A percentile compares a stretch with the other conserved stretches of the same genome.
phyloP scores from a whole-genome alignment of 2,113 vertebrate genomes.

The Otus sunia region DNA sequence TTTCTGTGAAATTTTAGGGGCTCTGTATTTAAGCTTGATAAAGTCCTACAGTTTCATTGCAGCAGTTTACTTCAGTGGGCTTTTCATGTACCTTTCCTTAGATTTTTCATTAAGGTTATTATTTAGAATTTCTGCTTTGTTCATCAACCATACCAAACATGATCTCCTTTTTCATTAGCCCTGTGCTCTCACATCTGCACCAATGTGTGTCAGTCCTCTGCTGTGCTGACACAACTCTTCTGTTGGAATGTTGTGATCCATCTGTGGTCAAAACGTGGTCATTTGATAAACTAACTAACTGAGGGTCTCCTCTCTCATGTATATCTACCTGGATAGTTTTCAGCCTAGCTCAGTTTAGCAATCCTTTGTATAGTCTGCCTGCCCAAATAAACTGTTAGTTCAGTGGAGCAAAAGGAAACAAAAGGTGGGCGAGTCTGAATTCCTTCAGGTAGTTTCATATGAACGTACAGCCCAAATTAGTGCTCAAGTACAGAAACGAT shows the following conservation, averaged over 20 bases:
- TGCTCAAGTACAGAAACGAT: neutral
- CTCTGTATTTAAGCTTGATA: neutral
- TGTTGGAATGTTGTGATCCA: rapidly evolving
- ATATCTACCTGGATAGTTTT: neutral
- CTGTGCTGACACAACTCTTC: neutral
- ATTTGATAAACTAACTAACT: neutral
- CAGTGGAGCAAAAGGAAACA: neutral
- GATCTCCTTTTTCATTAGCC: neutral
- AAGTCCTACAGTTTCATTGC: neutral
- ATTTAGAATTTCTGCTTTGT: neutral
- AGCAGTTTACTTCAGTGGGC: neutral
- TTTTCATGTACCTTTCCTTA: neutral
- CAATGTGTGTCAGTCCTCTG: neutral
- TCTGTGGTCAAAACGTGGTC: neutral
- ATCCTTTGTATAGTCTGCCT: neutral
- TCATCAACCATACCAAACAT: neutral
- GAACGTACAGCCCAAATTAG: neutral
- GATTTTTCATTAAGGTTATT: neutral
- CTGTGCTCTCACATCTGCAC: neutral
- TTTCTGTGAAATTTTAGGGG: neutral
- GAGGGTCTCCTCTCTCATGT: neutral
- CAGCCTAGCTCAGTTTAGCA: neutral
- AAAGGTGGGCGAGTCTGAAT: neutral
- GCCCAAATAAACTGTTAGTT: neutral
- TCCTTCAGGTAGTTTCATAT: neutral